Base-by-base conservation (phyloP, 2,888 invertebrate species). In the Barypeithes pellucidus region DNA sequence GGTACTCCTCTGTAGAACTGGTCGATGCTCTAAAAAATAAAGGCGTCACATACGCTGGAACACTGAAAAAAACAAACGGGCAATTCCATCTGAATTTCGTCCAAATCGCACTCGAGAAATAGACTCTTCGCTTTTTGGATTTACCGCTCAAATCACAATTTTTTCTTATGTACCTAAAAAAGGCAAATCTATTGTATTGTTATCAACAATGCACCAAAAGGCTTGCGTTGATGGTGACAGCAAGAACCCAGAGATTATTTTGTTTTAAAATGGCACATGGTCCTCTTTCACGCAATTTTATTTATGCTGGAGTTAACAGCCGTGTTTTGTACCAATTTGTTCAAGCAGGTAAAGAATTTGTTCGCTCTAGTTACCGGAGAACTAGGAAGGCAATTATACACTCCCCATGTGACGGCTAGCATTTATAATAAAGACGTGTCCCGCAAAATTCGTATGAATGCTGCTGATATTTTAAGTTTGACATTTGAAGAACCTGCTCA, bases 151-250 rank as follows among this genome's bases (percentile, higher is more conserved):
- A 14, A 43, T n/a, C 7, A 67, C 24, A 33, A n/a, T 67, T n/a
- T 20, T 59, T 41, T 59, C 81, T 45, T 81, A 82, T 72, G 52
- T 50, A 8, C 52, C 52, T 29, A 24, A 36, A 52, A 75, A 52
- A n/a, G 18, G 76, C 59, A 82, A 82, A 76, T 77, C 79, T 74
- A 80, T 83, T 29, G 16, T 81, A 43, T 67, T 80, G 47, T 59
- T 83, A 73, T 83, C 82, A 59, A 77, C 77, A n/a, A 45, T 82
- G 43, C 81, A 82, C 73, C 78, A 80, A 72, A 79, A 80, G 68
- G 68, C 78, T 47, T 72, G 68, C 39, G 80, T 82, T 60, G 80
- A 82, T 77, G 43, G 66, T 62, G 47, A 20, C 61, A 75, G 62
- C 39, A 22, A 47, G n/a, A 60, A 50, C 11, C 47, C 60, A 18